Base-by-base conservation (phyloP, 2,797 vertebrate species). In the Rhinichthys osculus region DNA sequence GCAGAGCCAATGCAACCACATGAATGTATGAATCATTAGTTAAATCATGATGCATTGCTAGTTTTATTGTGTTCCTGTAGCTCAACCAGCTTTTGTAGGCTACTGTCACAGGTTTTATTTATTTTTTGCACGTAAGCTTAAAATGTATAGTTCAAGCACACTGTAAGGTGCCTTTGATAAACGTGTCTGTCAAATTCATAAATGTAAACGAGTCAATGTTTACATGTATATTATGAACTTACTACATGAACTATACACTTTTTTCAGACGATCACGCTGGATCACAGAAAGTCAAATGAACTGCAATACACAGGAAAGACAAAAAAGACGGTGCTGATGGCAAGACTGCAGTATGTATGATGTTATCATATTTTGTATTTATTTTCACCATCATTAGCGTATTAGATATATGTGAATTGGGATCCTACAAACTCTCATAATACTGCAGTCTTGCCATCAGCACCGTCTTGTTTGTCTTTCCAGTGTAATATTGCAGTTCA, bases 401-500 rank as follows among this genome's bases (percentile, higher is more conserved):
- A 33, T 50, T 21, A 30, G 21, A 40, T 57, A 66, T 27, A 27
- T 47, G 10, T 27, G 78, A 79, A 67, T 3, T 27, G 13, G n/a
- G 30, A 44, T 30, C 50, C 33, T 64, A n/a, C 13, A 59, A 78
- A 44, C 74, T 54, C 50, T 52, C 30, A 42, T 33, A 62, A 54
- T 17, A 17, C 57, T 81, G 54, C 27, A 66, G 52, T 78, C 77
- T 79, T 78, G 74, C 59, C 83, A 57, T 62, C 69, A 64, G 84
- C 83, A 35, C 47, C 5, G 11, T 78, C 38, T 50, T 78, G 74
- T 84, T 69, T 79, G 52, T 78, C 19, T 81, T 81, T 85, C 84
- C 84, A 73, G 70, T 81, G 64, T 81, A 85, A 74, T 85, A 81
- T 81, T 81, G 33, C 40, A 80, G 77, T 80, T 81, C 6, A 80